phyloP scores from a whole-genome alignment of 2,113 vertebrate species.

The Okapia johnstoni region DNA sequence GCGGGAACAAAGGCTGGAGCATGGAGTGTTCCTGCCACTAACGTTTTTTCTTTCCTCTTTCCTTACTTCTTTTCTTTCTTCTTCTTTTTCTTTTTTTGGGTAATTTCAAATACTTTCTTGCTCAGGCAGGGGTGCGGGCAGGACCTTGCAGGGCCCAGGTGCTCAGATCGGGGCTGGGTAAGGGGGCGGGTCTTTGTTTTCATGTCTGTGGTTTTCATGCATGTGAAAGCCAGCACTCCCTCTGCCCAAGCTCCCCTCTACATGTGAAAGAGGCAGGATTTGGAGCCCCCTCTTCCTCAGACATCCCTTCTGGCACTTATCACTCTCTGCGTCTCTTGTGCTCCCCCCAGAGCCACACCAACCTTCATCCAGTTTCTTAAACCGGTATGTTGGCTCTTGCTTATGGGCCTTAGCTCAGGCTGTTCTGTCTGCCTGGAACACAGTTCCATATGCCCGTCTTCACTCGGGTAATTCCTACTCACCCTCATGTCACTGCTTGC shows the following conservation, averaged over 20 bases:
- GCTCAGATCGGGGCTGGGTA: neutral
- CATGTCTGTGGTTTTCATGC: rapidly evolving
- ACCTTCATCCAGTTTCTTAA: neutral
- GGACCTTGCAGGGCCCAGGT: neutral
- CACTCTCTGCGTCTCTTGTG: too few relatives aligned
- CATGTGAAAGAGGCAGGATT: neutral
- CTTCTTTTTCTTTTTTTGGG: rapidly evolving
- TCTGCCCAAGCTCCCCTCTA: neutral
- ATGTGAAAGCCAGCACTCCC: rapidly evolving
- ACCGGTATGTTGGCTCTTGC: neutral
- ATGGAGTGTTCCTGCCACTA: neutral
- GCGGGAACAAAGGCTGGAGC: neutral
- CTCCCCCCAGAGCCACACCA: neutral
- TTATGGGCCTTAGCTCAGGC: neutral
- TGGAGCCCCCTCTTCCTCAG: neutral
- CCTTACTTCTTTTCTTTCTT: neutral
- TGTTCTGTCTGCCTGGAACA: neutral
- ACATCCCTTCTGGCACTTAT: neutral
- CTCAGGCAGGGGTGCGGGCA: neutral
- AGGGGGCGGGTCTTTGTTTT: rapidly evolving
- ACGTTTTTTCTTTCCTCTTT: neutral
- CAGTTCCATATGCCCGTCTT: neutral
- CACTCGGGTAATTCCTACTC: neutral
- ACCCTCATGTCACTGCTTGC: neutral
- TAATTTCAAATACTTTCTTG: neutral